Evolutionary conservation across 2,888 invertebrate genomes (phyloP).

Genomic region (Eupelmus urozonus): DNA sequence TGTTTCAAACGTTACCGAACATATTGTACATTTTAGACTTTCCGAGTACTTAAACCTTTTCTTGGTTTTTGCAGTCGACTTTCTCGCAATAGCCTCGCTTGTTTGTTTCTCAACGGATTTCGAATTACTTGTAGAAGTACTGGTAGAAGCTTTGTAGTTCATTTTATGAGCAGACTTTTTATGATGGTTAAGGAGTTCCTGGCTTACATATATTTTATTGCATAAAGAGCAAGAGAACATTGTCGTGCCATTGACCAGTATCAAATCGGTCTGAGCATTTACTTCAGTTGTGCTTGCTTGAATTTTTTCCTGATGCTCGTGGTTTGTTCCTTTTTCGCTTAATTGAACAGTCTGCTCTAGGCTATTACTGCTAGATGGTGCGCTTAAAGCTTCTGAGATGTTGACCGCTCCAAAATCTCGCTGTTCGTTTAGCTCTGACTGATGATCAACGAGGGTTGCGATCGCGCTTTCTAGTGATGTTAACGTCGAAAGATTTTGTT

Average conservation of each 20-base stretch:
- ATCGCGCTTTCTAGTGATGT: slow-evolving; percentile 27
- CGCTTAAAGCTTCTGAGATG: slow-evolving; percentile 31
- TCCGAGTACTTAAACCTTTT: neutral
- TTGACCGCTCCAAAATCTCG: slow-evolving; percentile 32
- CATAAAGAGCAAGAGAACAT: slow-evolving; percentile 29
- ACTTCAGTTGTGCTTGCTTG: neutral
- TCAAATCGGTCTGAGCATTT: neutral
- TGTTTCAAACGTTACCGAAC: slow-evolving; percentile 62
- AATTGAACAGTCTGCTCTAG: neutral
- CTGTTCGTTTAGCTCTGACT: slow-evolving; percentile 2
- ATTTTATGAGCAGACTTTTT: neutral
- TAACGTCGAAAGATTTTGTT: neutral
- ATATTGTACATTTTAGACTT: slow-evolving; percentile 65
- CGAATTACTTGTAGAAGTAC: neutral
- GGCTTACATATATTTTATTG: slow-evolving; percentile 37
- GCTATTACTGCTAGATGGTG: neutral
- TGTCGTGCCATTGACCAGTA: slow-evolving; percentile 33
- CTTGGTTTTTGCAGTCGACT: slow-evolving; percentile 2
- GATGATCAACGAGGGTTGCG: slow-evolving; percentile 8
- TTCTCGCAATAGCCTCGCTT: neutral
- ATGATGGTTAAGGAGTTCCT: slow-evolving; percentile 22
- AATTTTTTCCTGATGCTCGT: neutral
- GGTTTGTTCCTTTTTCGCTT: neutral
- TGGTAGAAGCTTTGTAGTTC: no score
- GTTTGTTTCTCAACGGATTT: slow-evolving; percentile 1